A percentile compares a stretch with the other conserved stretches of the same genome.
Conservation (phyloP, 2,113 vertebrate genomes). For the Rhadina sibilatrix region DNA sequence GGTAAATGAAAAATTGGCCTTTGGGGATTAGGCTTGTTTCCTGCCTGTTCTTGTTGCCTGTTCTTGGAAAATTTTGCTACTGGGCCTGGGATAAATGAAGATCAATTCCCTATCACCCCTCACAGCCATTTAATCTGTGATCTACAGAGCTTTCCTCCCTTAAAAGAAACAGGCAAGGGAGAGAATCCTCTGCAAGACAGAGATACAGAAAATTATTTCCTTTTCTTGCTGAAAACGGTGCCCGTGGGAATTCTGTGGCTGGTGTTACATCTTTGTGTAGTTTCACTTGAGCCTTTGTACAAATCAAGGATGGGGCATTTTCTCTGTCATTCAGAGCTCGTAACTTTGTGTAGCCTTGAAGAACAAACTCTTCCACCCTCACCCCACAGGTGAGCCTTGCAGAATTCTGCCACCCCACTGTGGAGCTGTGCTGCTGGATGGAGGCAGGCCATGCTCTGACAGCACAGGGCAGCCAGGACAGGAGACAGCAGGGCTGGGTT, state of each 20-base stretch:
- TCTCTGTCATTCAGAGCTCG: background rate
- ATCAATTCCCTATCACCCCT: constrained; percentile 12
- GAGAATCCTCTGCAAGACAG: background rate
- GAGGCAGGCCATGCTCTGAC: background rate
- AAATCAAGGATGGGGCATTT: background rate
- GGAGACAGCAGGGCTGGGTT: background rate
- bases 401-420: accelerated
- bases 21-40: background rate
- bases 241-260: constrained; percentile 33
- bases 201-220: constrained; percentile 8
- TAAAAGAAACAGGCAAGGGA: background rate
- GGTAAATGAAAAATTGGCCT: background rate
- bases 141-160: background rate
- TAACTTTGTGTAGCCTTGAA: background rate
- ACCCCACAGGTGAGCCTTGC: accelerated
- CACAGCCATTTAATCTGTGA: background rate
- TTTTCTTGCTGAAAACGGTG: constrained; percentile 6
- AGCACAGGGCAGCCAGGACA: background rate
- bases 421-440: background rate
- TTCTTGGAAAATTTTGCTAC: background rate
- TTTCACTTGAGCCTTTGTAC: background rate
- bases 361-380: background rate
- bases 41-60: background rate
- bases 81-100: background rate
- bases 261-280: background rate